Conservation (phyloP, 2,888 invertebrate species). For the Apamea crenata region DNA sequence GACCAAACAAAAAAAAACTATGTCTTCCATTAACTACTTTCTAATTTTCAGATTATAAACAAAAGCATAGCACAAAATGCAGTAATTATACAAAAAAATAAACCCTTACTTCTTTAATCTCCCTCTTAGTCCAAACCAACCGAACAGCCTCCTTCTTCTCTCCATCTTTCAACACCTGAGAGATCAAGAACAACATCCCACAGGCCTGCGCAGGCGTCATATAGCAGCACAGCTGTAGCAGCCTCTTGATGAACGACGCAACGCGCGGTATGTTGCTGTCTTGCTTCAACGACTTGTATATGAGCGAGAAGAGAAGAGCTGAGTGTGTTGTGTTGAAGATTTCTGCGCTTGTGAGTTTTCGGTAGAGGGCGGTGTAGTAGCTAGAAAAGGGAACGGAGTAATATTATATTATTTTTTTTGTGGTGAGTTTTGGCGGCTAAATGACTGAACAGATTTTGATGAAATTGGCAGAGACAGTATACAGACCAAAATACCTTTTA, state of each 20-base stretch:
- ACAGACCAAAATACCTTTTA: too few relatives aligned
- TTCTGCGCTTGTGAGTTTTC: constrained; percentile 95
- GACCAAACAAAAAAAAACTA: too few relatives aligned
- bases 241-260: constrained; percentile 95
- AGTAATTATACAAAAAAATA: too few relatives aligned
- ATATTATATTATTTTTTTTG: too few relatives aligned
- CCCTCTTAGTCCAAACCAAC: constrained; percentile 79
- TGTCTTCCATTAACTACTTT: too few relatives aligned
- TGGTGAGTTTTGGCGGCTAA: too few relatives aligned
- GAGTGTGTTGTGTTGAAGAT: constrained; percentile 92
- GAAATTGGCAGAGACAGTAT: too few relatives aligned
- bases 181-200: constrained; percentile 95
- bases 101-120: constrained; percentile 78
- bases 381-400: constrained; percentile 77
- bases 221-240: constrained; percentile 91
- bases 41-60: too few relatives aligned
- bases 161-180: constrained; percentile 90
- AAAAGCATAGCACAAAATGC: too few relatives aligned
- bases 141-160: constrained; percentile 81
- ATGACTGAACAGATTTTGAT: too few relatives aligned
- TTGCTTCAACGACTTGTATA: constrained; percentile 95
- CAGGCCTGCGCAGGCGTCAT: constrained; percentile 95
- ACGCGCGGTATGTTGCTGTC: constrained; percentile 94
- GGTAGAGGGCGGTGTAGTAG: constrained; percentile 97
- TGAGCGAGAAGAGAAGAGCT: constrained; percentile 95